Base-by-base conservation (phyloP, 2,113 vertebrate genomes). In the Melanerpes aurifrons region DNA sequence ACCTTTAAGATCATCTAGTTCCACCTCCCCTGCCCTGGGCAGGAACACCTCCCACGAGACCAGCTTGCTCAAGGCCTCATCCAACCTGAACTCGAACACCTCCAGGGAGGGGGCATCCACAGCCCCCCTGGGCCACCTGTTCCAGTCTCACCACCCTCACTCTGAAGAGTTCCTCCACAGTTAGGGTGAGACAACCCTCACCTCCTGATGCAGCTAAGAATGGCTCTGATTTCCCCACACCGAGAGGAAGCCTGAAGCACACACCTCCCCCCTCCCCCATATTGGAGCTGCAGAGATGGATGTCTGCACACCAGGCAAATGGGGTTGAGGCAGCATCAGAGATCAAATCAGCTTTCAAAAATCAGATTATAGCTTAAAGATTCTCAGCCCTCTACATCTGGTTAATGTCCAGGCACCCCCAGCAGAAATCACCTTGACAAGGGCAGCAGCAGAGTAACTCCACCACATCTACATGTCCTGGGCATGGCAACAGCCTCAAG, bases 321-420 rank as follows among this genome's bases (percentile, higher is more conserved):
- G 22, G 56, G 80, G 26, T n/a, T 62, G 56, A 6, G 73, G 80
- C 56, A 32, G 82, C 75, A 48, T 79, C 83, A 78, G 80, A 45
- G 4, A 69, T 43, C 68, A 78, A 79, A 93, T 61, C 87, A 86
- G 88, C 93, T 87, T 80, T 59, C 29, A 90, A 63, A 90, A 58
- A 86, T 61, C 73, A 79, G 90, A 91, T 92, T 82, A 67, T 13
- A 63, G 82, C 84, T 88, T 90, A 47, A 78, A 43, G 64, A n/a
- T 32, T 43, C 53, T 61, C n/a, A 50, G 71, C 56, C 9, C 0
- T 8, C 69, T 59, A 24, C 73, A 14, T 62, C 79, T 26, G 66
- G 57, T 61, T 66, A 9, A 26, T 82, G 85, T 32, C 61, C 31
- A 56, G 53, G 25, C 37, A 45, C 45, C 59, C 50, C 76, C 3